phyloP scores from a whole-genome alignment of 2,888 invertebrate genomes.

The Dioctria rufipes region DNA sequence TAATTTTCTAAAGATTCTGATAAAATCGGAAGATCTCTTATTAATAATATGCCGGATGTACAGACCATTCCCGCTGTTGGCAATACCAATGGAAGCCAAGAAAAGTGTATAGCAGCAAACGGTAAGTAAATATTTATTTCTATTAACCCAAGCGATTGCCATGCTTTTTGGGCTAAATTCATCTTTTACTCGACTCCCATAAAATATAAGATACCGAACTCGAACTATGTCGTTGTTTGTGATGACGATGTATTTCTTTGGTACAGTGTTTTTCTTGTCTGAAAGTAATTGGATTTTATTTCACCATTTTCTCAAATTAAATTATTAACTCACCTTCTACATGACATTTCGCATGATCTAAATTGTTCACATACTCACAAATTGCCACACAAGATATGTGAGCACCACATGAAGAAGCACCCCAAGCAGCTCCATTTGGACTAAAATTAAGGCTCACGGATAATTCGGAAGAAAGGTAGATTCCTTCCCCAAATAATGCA shows the following conservation, averaged over 20 bases:
- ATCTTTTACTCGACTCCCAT: conserved; percentile 69
- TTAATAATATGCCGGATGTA: conserved; percentile 21
- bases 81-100: conserved; percentile 77
- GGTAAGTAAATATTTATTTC: conserved; percentile 76
- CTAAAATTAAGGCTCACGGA: conserved; percentile 81
- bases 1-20: conserved; percentile 13
- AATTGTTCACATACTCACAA: conserved; percentile 85
- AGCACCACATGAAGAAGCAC: conserved; percentile 82
- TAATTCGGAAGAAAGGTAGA: conserved; percentile 83
- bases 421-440: conserved; percentile 83
- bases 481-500: conserved; percentile 80
- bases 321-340: conserved; percentile 64
- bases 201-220: conserved; percentile 83
- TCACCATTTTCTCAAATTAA: conserved; percentile 59
- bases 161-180: conserved; percentile 44
- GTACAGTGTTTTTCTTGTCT: conserved; percentile 70
- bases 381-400: conserved; percentile 84
- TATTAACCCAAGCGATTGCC: conserved; percentile 74
- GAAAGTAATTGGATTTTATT: conserved; percentile 3
- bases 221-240: conserved; percentile 83
- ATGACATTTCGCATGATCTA: conserved; percentile 75
- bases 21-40: conserved; percentile 21
- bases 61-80: conserved; percentile 76
- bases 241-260: conserved; percentile 81
- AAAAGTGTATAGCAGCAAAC: conserved; percentile 77